These are phyloP conservation scores for Synergus umbraculus DNA, from an alignment of 2,888 invertebrate genomes.

Conservation along the genomic window DNA sequence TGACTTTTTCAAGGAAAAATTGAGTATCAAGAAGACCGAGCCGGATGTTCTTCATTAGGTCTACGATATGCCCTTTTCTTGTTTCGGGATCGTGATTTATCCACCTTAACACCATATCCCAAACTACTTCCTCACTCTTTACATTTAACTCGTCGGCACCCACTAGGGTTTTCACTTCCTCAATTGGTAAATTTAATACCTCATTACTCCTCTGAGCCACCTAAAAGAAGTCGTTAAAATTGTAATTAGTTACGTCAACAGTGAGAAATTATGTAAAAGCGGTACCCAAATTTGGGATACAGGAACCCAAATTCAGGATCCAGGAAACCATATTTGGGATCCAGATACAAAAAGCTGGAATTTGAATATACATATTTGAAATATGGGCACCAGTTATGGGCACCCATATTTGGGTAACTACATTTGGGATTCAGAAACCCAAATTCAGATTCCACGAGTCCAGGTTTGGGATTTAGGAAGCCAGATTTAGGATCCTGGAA, in stretches of 20 bases:
- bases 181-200: constrained; percentile 84
- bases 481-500: too few relatives aligned
- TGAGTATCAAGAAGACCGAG: constrained; percentile 91
- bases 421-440: too few relatives aligned
- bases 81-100: constrained; percentile 87
- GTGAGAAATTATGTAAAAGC: too few relatives aligned
- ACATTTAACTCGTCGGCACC: constrained; percentile 91
- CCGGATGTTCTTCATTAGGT: constrained; percentile 88
- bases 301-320: too few relatives aligned
- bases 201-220: constrained; percentile 87
- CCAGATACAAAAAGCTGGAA: too few relatives aligned
- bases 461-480: too few relatives aligned
- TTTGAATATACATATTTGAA: too few relatives aligned
- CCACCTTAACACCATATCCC: constrained; percentile 93
- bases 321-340: too few relatives aligned
- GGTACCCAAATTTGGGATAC: too few relatives aligned
- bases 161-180: constrained; percentile 87
- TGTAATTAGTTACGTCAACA: not conserved
- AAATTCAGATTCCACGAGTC: too few relatives aligned
- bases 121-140: constrained; percentile 91
- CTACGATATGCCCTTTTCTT: constrained; percentile 87
- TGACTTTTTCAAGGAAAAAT: constrained; percentile 94
- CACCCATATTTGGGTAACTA: too few relatives aligned
- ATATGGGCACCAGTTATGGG: too few relatives aligned
- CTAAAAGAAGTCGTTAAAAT: constrained; percentile 53